Conservation (phyloP, 2,888 invertebrate species). For the Panzeria rudis region DNA sequence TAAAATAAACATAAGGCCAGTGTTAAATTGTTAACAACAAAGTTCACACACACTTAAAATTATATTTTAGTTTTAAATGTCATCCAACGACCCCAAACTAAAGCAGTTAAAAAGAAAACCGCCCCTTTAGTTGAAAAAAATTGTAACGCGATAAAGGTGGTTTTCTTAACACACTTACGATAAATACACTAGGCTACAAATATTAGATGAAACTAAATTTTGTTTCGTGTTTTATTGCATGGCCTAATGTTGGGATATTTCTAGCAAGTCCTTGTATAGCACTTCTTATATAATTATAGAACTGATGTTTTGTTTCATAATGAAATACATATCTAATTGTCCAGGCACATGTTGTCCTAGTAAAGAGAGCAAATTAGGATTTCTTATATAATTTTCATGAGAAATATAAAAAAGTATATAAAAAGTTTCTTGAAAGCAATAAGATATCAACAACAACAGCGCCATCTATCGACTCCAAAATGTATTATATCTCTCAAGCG, state of each 20-base stretch:
- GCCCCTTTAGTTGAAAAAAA: neutral
- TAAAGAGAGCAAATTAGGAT: too few relatives aligned
- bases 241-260: too few relatives aligned
- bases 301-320: neutral
- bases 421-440: too few relatives aligned
- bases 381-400: too few relatives aligned
- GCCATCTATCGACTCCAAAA: too few relatives aligned
- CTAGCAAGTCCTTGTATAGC: too few relatives aligned
- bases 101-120: neutral
- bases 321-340: too few relatives aligned
- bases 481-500: too few relatives aligned
- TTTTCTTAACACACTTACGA: neutral
- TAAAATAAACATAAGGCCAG: constrained; percentile 40
- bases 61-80: constrained; percentile 34
- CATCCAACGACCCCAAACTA: constrained; percentile 21
- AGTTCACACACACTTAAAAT: constrained; percentile 38
- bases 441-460: too few relatives aligned
- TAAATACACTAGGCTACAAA: constrained; percentile 5
- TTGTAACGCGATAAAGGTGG: neutral
- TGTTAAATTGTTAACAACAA: constrained; percentile 48
- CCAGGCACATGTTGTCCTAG: too few relatives aligned
- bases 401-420: too few relatives aligned
- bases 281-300: too few relatives aligned
- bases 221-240: neutral
- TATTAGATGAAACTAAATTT: neutral